Conservation (phyloP, 2,113 vertebrate genomes). For the Hoplias malabaricus region DNA sequence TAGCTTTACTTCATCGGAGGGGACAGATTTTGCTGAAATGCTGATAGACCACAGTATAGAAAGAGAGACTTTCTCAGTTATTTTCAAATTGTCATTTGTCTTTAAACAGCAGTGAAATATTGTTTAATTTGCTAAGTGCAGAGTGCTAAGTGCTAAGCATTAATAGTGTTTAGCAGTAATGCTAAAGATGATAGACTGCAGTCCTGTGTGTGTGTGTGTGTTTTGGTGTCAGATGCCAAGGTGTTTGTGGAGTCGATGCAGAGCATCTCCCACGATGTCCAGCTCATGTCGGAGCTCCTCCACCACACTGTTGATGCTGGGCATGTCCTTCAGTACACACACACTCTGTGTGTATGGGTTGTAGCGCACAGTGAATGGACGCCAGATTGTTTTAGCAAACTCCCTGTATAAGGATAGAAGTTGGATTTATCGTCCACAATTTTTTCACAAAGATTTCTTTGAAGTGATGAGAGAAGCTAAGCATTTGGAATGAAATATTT, state of each 20-base stretch:
- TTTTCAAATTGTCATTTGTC: too few relatives aligned
- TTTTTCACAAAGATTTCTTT: too few relatives aligned
- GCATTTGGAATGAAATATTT: too few relatives aligned
- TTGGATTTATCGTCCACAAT: too few relatives aligned
- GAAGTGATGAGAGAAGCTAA: too few relatives aligned
- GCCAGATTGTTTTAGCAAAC: constrained; percentile 95
- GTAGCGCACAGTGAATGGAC: constrained; percentile 92
- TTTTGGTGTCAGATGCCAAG: constrained; percentile 74
- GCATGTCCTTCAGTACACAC: constrained; percentile 86
- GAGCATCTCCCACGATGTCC: constrained; percentile 87
- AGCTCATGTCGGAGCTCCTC: constrained; percentile 89
- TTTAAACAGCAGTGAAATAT: neutral
- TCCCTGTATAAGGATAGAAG: constrained; percentile 74
- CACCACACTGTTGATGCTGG: constrained; percentile 86
- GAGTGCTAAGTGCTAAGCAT: neutral
- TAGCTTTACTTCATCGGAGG: too few relatives aligned
- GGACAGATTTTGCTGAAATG: too few relatives aligned
- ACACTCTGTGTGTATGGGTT: constrained; percentile 93
- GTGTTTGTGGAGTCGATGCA: constrained; percentile 84
- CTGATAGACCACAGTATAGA: too few relatives aligned
- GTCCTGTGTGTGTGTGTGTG: neutral
- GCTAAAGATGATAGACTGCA: neutral
- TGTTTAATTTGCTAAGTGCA: neutral
- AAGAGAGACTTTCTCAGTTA: too few relatives aligned
- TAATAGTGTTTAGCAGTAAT: neutral